These are phyloP conservation scores for Caerostris darwini DNA, from an alignment of 1,140 invertebrate genomes.

Conservation along the genomic window DNA sequence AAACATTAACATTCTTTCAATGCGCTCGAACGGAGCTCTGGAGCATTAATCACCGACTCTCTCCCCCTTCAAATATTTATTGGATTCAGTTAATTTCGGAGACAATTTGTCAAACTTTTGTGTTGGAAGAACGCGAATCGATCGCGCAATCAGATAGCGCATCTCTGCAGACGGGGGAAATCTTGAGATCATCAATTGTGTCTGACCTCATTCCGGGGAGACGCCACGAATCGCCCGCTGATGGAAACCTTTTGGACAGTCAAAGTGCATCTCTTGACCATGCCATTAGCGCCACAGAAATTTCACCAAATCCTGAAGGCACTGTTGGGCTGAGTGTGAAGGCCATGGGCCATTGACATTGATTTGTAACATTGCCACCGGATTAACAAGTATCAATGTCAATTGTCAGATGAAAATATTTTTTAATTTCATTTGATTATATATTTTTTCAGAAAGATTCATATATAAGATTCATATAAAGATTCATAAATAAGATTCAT, in stretches of 20 bases:
- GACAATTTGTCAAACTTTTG: conserved; percentile 28
- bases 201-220: neutral
- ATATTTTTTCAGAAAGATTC: too few relatives aligned
- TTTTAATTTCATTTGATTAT: too few relatives aligned
- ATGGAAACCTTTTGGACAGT: conserved; percentile 2
- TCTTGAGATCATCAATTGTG: conserved; percentile 24
- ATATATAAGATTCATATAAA: too few relatives aligned
- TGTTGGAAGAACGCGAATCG: neutral
- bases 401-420: too few relatives aligned
- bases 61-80: conserved; percentile 27
- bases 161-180: neutral
- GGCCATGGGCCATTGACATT: too few relatives aligned
- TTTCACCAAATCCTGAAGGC: neutral
- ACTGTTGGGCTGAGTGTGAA: too few relatives aligned
- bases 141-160: neutral
- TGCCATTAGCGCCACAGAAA: neutral
- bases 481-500: too few relatives aligned
- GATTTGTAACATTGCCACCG: too few relatives aligned
- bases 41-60: neutral
- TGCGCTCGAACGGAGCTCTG: neutral
- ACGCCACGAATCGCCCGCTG: neutral
- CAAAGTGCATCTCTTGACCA: neutral
- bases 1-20: too few relatives aligned
- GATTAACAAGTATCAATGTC: too few relatives aligned
- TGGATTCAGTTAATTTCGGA: conserved; percentile 7